Evolutionary conservation across 2,797 vertebrate species (phyloP).

Genomic region (Enteromius fasciolatus): DNA sequence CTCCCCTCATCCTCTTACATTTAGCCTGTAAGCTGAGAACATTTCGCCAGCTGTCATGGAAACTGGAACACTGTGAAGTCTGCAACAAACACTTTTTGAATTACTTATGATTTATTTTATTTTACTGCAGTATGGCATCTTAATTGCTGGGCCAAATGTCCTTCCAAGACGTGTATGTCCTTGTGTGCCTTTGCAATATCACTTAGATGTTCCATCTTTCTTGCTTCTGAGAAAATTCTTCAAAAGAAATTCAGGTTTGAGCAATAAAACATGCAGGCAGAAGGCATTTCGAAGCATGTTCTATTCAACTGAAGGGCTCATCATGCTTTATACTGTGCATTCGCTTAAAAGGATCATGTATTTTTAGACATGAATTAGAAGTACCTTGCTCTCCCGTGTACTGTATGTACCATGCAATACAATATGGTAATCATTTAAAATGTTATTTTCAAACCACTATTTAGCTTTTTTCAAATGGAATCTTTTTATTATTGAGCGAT

Average conservation of each 20-base stretch:
- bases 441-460: neutral
- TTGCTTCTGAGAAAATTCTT: neutral
- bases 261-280: neutral
- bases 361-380: neutral
- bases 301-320: neutral
- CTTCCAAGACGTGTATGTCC: neutral
- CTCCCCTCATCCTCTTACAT: conserved; percentile 24
- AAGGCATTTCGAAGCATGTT: conserved; percentile 1
- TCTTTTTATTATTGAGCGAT: neutral
- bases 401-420: neutral
- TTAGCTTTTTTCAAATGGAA: neutral
- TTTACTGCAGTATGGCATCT: conserved; percentile 36
- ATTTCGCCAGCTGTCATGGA: conserved; percentile 60
- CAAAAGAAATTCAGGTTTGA: neutral
- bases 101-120: conserved; percentile 53
- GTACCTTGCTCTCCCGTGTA: neutral
- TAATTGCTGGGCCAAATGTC: conserved; percentile 53
- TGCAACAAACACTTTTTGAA: conserved; percentile 48
- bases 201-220: neutral
- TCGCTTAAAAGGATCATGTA: neutral
- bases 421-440: neutral
- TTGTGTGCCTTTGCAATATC: conserved; percentile 36
- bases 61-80: conserved; percentile 45
- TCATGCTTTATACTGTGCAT: neutral
- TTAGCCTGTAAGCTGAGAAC: conserved; percentile 47